A percentile compares a stretch with the other conserved stretches of the same genome.
These are phyloP conservation scores for Fistularia commersonii DNA, from an alignment of 2,797 vertebrate genomes.

Conservation along the genomic window DNA sequence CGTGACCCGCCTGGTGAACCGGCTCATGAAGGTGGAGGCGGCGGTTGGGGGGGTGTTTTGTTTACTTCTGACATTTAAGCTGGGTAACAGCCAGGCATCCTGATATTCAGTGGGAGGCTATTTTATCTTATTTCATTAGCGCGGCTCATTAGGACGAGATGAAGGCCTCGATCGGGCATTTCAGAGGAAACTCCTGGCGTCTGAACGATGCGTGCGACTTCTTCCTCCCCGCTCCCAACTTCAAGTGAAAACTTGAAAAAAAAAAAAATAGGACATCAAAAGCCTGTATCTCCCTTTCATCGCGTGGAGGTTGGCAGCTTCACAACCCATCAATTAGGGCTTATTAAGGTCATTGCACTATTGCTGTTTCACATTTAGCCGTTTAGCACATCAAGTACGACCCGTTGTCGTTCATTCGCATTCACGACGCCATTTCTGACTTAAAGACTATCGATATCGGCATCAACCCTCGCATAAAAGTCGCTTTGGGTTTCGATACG, in stretches of 20 bases:
- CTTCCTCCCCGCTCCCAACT: slow-evolving; percentile 30
- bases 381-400: slow-evolving; percentile 12
- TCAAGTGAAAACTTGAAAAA: slow-evolving; percentile 30
- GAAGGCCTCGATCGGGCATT: slow-evolving; percentile 35
- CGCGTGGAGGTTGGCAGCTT: slow-evolving; percentile 58
- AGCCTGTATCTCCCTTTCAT: slow-evolving; percentile 68
- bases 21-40: background rate
- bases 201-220: slow-evolving; percentile 51
- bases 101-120: slow-evolving; percentile 41
- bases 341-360: slow-evolving; percentile 40
- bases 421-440: no score
- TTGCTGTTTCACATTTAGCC: slow-evolving; percentile 25
- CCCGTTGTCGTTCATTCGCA: slow-evolving; percentile 3
- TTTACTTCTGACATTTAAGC: slow-evolving; percentile 59
- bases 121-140: slow-evolving; percentile 64
- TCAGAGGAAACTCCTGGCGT: slow-evolving; percentile 32
- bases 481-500: no score
- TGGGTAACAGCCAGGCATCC: slow-evolving; percentile 23
- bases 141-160: slow-evolving; percentile 55
- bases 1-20: slow-evolving; percentile 4
- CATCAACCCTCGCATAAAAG: no score
- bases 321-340: slow-evolving; percentile 64
- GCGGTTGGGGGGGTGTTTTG: slow-evolving; percentile 41
- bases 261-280: slow-evolving; percentile 56
- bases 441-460: no score